phyloP scores from a whole-genome alignment of 2,797 vertebrate species.

The Artibeus jamaicensis region DNA sequence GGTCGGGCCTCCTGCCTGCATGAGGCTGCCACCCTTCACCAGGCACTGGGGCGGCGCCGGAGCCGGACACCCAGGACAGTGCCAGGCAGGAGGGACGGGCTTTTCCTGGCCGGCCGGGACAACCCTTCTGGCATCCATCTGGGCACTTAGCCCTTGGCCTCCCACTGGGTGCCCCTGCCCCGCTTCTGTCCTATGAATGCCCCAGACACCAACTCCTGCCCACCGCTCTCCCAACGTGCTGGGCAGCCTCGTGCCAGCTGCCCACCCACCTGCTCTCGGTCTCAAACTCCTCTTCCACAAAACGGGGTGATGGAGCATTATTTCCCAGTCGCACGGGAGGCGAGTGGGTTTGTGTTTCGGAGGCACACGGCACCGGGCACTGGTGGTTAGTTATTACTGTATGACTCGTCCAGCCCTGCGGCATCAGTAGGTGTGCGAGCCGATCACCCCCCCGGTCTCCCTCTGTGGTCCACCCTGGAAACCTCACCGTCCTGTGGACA shows the following conservation, averaged over 20 bases:
- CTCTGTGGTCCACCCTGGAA: accelerated
- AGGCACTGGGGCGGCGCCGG: background rate
- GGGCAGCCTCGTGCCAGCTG: background rate
- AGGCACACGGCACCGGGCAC: background rate
- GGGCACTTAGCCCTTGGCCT: background rate
- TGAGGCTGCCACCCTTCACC: background rate
- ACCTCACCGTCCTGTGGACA: accelerated
- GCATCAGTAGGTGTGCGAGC: background rate
- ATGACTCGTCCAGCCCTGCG: background rate
- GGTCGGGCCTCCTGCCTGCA: background rate
- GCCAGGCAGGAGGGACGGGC: background rate
- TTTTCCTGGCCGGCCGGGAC: accelerated
- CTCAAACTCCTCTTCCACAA: background rate
- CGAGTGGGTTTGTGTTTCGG: accelerated
- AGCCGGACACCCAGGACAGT: accelerated
- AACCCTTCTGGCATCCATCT: background rate
- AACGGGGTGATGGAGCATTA: background rate
- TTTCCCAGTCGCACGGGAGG: accelerated
- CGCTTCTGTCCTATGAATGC: too few species aligned
- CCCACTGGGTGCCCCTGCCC: accelerated
- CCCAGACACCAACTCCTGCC: too few species aligned
- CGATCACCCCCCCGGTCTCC: accelerated
- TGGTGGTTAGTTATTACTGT: too few species aligned
- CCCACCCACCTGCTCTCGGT: background rate
- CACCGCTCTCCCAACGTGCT: background rate